Percentiles rank a stretch among this genome's conserved stretches.
Evolutionary conservation across 2,797 vertebrate species (phyloP).

Genomic region (Heteromormyrus szaboi): DNA sequence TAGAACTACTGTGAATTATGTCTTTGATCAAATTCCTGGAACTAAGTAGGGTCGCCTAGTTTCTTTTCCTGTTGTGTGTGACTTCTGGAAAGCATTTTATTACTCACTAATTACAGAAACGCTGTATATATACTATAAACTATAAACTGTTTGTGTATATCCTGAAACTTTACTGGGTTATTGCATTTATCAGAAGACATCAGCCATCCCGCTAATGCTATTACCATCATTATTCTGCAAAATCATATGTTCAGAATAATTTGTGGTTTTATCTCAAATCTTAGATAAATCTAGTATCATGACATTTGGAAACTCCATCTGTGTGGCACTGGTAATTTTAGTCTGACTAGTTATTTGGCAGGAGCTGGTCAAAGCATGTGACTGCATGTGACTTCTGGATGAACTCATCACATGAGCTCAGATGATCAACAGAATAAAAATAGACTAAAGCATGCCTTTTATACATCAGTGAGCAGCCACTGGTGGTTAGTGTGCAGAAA

Average conservation of each 20-base stretch:
- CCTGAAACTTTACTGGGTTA: background rate
- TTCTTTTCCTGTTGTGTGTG: background rate
- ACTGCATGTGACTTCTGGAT: background rate
- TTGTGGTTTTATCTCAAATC: background rate
- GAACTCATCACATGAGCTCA: background rate
- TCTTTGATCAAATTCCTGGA: background rate
- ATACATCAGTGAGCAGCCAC: background rate
- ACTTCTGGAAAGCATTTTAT: background rate
- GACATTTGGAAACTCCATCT: background rate
- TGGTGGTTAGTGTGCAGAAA: background rate
- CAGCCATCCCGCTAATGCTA: background rate
- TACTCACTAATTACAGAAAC: background rate
- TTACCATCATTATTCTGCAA: background rate
- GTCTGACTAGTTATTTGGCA: background rate
- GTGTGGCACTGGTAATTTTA: background rate
- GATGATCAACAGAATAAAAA: conserved; percentile 7
- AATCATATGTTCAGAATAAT: background rate
- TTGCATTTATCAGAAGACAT: background rate
- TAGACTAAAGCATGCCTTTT: background rate
- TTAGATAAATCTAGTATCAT: background rate
- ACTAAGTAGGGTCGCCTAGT: background rate
- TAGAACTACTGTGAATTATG: background rate
- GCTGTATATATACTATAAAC: background rate
- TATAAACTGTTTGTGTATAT: background rate
- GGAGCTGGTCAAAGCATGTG: background rate